Evolutionary conservation across 92 coral and sea anemone genomes (phyloP).

Genomic region (Diadumene lineata): DNA sequence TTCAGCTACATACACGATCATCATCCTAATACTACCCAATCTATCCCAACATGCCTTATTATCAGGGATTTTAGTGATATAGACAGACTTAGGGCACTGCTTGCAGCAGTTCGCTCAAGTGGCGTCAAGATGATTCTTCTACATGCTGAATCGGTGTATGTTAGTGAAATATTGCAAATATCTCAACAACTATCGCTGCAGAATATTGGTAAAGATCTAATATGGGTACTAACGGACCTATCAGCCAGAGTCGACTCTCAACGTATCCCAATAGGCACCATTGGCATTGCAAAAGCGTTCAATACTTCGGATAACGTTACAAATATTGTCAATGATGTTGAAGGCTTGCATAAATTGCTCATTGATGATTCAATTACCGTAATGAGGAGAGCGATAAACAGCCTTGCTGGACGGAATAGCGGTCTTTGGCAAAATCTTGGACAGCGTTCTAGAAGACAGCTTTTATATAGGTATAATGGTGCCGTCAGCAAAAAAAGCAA

Average conservation of each 20-base stretch:
- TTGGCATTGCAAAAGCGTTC: slow-evolving; percentile 55
- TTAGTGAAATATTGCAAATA: slow-evolving; percentile 35
- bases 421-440: neutral
- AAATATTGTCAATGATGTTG: neutral
- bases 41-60: slow-evolving; percentile 55
- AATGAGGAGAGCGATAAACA: neutral
- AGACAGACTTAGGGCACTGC: slow-evolving; percentile 44
- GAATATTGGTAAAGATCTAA: slow-evolving; percentile 39
- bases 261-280: slow-evolving; percentile 53
- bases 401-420: neutral
- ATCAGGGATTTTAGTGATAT: slow-evolving; percentile 2
- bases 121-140: slow-evolving; percentile 55
- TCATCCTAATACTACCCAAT: slow-evolving; percentile 4
- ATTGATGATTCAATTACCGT: neutral
- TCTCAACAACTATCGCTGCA: slow-evolving; percentile 49
- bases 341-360: slow-evolving; percentile 1
- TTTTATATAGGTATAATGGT: too few relatives aligned
- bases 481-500: too few relatives aligned
- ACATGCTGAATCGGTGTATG: slow-evolving; percentile 50
- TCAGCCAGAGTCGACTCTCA: slow-evolving; percentile 43
- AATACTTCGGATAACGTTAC: neutral
- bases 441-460: too few relatives aligned
- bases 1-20: slow-evolving; percentile 34
- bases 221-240: slow-evolving; percentile 69
- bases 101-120: slow-evolving; percentile 71